Evolutionary conservation across 2,888 invertebrate genomes (phyloP).

Genomic region (Meganola albula): DNA sequence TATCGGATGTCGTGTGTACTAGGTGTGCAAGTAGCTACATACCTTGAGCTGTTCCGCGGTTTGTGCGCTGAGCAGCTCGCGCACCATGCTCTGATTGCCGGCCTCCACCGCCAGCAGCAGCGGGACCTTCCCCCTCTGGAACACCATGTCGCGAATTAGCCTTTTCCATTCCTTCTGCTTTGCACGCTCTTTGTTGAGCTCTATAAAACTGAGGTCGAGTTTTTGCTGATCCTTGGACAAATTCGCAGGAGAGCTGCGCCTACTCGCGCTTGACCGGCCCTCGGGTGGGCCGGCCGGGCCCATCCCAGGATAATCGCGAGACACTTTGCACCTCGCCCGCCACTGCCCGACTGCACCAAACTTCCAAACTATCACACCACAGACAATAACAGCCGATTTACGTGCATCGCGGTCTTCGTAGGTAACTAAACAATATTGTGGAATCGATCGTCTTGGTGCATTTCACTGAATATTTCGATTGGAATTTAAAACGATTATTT

Average conservation of each 20-base stretch:
- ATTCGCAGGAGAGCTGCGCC: slow-evolving; percentile 49
- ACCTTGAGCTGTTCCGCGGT: slow-evolving; percentile 92
- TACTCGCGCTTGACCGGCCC: slow-evolving; percentile 49
- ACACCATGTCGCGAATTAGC: slow-evolving; percentile 78
- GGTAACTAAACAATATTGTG: slow-evolving; percentile 48
- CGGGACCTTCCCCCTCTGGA: slow-evolving; percentile 95
- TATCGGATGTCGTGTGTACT: slow-evolving; percentile 2
- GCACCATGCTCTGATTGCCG: slow-evolving; percentile 96
- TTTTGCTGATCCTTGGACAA: slow-evolving; percentile 46
- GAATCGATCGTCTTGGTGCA: slow-evolving; percentile 62
- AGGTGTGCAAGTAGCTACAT: too few relatives aligned
- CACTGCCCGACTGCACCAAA: slow-evolving; percentile 51
- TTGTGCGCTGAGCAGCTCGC: slow-evolving; percentile 92
- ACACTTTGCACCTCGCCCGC: slow-evolving; percentile 46
- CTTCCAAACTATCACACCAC: slow-evolving; percentile 57
- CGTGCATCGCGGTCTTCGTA: slow-evolving; percentile 59
- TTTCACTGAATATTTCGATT: slow-evolving; percentile 46
- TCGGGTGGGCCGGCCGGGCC: slow-evolving; percentile 40
- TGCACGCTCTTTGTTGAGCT: slow-evolving; percentile 73
- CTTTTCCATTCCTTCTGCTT: slow-evolving; percentile 75
- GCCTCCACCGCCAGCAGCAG: slow-evolving; percentile 95
- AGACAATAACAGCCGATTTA: slow-evolving; percentile 58
- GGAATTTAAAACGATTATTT: slow-evolving; percentile 45
- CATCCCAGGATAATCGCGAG: slow-evolving; percentile 37
- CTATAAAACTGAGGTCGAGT: slow-evolving; percentile 69